Evolutionary conservation across 2,888 invertebrate species (phyloP).

Genomic region (Alloplasta piceator): DNA sequence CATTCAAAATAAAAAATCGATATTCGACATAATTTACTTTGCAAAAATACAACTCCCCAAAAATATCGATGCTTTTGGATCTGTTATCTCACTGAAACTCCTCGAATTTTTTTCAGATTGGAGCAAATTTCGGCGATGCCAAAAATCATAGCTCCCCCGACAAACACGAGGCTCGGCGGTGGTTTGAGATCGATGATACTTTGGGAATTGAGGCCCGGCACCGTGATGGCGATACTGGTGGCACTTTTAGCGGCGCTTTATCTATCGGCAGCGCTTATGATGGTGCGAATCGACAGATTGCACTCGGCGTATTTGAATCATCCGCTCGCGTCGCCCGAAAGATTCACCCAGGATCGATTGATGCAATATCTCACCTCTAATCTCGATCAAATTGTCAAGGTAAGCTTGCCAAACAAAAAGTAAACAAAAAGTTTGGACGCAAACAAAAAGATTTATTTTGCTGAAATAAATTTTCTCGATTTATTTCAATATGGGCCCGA

Average conservation of each 20-base stretch:
- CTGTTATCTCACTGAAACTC: no score
- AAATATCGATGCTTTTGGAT: no score
- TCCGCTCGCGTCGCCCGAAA: slow-evolving; percentile 79
- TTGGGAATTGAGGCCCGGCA: slow-evolving; percentile 72
- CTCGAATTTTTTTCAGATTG: slow-evolving; percentile 74
- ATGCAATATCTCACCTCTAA: slow-evolving; percentile 87
- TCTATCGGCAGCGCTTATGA: slow-evolving; percentile 80
- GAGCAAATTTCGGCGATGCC: slow-evolving; percentile 69
- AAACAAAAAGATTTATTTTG: no score
- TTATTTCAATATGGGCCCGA: no score
- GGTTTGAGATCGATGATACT: slow-evolving; percentile 58
- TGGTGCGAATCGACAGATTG: slow-evolving; percentile 80
- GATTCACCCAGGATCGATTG: slow-evolving; percentile 79
- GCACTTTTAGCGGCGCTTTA: slow-evolving; percentile 78
- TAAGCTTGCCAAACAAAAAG: slow-evolving; percentile 79
- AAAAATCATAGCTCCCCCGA: slow-evolving; percentile 58
- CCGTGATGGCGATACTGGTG: slow-evolving; percentile 78
- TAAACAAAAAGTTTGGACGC: slow-evolving; percentile 9
- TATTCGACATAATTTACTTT: no score
- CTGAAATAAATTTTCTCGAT: no score
- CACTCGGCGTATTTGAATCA: slow-evolving; percentile 81
- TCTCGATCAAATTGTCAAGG: slow-evolving; percentile 92
- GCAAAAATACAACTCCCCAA: no score
- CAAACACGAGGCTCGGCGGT: no score
- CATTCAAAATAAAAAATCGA: no score